Base-by-base conservation (phyloP, 2,888 invertebrate species). In the Eupelmus urozonus region DNA sequence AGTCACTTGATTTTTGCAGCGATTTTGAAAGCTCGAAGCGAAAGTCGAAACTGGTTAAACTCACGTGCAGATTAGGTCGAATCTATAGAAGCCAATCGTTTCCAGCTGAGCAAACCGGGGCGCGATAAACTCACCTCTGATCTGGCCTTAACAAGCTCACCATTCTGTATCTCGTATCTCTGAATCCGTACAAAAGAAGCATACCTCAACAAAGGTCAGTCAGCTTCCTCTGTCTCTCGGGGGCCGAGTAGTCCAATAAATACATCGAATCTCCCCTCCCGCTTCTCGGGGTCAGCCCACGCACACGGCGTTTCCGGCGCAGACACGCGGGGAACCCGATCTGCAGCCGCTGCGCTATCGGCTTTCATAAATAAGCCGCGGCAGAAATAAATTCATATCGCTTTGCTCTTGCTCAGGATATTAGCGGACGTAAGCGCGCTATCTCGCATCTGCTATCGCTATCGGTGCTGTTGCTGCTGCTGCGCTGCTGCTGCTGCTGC, bases 381-480 rank as follows among this genome's bases (percentile, higher is more conserved):
- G 82, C 85, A 87, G 84, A 87, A 86, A 87, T 88, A 86, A 85
- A 83, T 84, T 84, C 84, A 82, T 85, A 85, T 85, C 86, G 82
- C 80, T 67, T 72, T 65, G 73, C 57, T 13, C 45, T 27, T 16
- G 60, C 25, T n/a, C 4, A 3, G 51, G 82, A 83, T 84, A 85
- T 85, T 84, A 84, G 81, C 84, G 82, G 83, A 82, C 83, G 82
- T 80, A 78, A 78, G 80, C 72, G 73, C 76, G 76, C 74, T 85
- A 85, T 84, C 85, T 82, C 70, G 81, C 83, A 84, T 85, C 84
- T 84, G 84, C 84, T 84, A 85, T 85, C 85, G 81, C 78, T 66
- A 49, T 70, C 57, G 65, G n/a, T 20, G 53, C 5, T 16, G 34
- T n/a, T 7, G 11, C 7, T 42, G 25, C 2, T 51, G 7, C 11